Evolutionary conservation across 2,888 invertebrate genomes (phyloP).

Genomic region (Drosophila mayaguana): DNA sequence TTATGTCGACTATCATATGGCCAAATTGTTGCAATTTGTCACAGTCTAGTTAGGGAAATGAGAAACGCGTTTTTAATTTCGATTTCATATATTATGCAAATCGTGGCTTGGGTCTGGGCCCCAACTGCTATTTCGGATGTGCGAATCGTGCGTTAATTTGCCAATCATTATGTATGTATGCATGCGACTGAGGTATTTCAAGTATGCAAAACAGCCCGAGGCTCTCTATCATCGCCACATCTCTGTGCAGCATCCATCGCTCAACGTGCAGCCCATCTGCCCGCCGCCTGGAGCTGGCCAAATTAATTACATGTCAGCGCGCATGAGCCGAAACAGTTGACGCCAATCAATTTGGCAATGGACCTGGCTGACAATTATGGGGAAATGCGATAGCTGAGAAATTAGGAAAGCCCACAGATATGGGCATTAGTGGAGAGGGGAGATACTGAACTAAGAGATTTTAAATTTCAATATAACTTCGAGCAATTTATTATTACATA

Average conservation of each 20-base stretch:
- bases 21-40: conserved; percentile 31
- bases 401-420: neutral
- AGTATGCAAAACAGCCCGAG: conserved; percentile 10
- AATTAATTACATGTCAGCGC: neutral
- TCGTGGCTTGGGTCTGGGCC: neutral
- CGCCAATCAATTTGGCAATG: conserved; percentile 10
- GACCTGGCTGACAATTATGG: neutral
- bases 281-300: neutral
- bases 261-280: neutral
- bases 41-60: conserved; percentile 39
- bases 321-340: neutral
- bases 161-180: conserved; percentile 17
- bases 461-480: neutral
- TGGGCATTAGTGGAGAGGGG: neutral
- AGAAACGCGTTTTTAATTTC: conserved; percentile 45
- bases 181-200: conserved; percentile 3
- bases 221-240: conserved; percentile 3
- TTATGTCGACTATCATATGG: conserved; percentile 14
- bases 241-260: neutral
- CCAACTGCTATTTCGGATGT: neutral
- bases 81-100: conserved; percentile 48
- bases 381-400: neutral
- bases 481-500: too few relatives aligned
- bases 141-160: conserved; percentile 32
- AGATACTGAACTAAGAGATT: neutral